Evolutionary conservation across 2,797 vertebrate species (phyloP), one percentile per base, ranked within the genome.

Genomic region (Adelosebastes latens): DNA sequence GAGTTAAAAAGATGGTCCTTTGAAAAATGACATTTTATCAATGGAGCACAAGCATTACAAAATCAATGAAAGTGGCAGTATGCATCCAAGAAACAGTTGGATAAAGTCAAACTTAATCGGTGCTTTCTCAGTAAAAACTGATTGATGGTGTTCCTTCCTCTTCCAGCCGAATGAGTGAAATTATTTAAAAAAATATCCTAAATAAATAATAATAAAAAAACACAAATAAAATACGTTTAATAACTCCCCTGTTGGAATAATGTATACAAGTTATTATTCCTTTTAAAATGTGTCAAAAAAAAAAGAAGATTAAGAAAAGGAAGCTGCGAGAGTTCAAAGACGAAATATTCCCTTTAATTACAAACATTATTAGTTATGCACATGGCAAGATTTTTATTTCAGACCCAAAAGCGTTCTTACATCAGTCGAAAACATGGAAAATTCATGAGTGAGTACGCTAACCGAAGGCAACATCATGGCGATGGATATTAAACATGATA

Each of bases 371-470:
- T 91, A 87, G 79, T 90, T 75, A 90, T 91, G 89, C 90, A 92
- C 86, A 88, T 59, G 87, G 72, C 9, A 32, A 74, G 77, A 80
- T 90, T 90, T 55, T 93, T 78, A 94, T 94, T 94, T 93, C 94
- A 94, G 83, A 83, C 72, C 92, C 89, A 73, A 88, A 89, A 92
- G 91, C 86, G 1, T 75, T 94, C 77, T 95, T 95, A 91, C 93
- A 92, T 93, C 92, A 94, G 88, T 18, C 64, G 64, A 73, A 46
- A 89, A 90, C 80, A 89, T 89, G 75, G 82, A 89, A 90, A 79
- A 91, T 93, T 94, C 86, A 92, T 92, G 83, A 92, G 83, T 69
- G 85, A 83, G 79, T 56, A 58, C 7, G 4, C 59, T 85, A 72
- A 93, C 89, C 77, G 16, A 87, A 77, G 91, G 89, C 93, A 85